Evolutionary conservation across 2,888 invertebrate species (phyloP), one percentile per base, ranked within the genome.

Genomic region (Odiellus spinosus): DNA sequence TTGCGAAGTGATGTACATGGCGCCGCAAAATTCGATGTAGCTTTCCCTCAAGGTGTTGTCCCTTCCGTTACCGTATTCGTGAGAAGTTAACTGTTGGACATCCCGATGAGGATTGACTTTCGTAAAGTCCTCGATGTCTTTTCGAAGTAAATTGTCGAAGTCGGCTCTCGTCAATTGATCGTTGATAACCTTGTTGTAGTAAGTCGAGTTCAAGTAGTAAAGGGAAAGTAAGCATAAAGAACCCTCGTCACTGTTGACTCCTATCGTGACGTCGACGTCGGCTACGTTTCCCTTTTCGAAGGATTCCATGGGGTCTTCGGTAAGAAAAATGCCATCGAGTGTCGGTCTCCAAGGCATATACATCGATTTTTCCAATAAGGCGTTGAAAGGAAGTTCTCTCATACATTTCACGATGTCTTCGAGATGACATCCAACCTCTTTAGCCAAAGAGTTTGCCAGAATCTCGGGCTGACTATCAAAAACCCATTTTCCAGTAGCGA

Each of bases 341-440:
- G 55, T 54, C 0, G 63, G 61, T 42, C 61, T 48, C 58, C 59
- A 63, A 15, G 56, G 52, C 35, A 59, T 48, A 3, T 20, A 18
- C 41, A 54, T 46, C 1, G 60, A 49, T 14, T 48, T 36, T 3
- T 46, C 41, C n/a, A 56, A 46, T 3, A 60, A n/a, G n/a, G 40
- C 42, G 6, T 51, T 47, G 4, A 58, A 51, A 6, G 55, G 45
- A 8, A 56, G 19, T 2, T 42, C 19, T 15, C 53, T 47, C 12
- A 60, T 44, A 42, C 60, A 59, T 5, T 47, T 21, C 8, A 55
- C 8, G 8, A 50, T 41, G 15, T 46, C 39, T 15, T 21, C 26
- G 5, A 43, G 26, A 42, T 6, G 17, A 6, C 20, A n/a, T 10
- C n/a, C 17, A 6, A 19, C 48, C 5, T 12, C 14, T 33, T n/a